A percentile compares a stretch with the other conserved stretches of the same genome.
These are phyloP conservation scores for Sapajus apella DNA, from an alignment of 2,113 vertebrate species.

Conservation along the genomic window DNA sequence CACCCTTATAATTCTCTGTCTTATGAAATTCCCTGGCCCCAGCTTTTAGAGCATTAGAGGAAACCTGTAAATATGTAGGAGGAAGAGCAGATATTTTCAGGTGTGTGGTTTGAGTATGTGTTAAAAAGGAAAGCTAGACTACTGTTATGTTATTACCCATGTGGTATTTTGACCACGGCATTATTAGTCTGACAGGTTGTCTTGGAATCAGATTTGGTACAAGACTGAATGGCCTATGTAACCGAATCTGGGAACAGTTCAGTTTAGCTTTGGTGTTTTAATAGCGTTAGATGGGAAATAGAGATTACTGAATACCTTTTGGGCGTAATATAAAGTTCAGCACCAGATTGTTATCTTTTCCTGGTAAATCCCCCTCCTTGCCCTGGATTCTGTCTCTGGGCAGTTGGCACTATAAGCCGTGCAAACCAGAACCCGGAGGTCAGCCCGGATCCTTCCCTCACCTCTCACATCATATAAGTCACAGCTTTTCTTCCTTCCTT, in stretches of 20 bases:
- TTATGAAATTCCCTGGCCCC: neutral
- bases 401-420: neutral
- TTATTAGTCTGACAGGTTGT: neutral
- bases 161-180: neutral
- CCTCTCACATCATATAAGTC: neutral
- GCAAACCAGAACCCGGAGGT: neutral
- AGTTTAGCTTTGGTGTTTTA: neutral
- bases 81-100: neutral
- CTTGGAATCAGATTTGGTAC: neutral
- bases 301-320: neutral
- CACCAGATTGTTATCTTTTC: neutral
- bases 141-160: neutral
- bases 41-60: neutral
- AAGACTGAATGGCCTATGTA: neutral
- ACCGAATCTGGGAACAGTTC: neutral
- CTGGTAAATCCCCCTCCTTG: neutral
- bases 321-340: neutral
- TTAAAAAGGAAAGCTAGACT: neutral
- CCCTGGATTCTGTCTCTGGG: neutral
- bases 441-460: neutral
- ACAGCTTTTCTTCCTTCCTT: neutral
- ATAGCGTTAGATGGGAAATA: neutral
- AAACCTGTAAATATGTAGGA: neutral
- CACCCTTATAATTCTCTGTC: neutral
- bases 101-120: conserved; percentile 11